These are phyloP conservation scores for Climacteris rufus DNA, from an alignment of 2,113 vertebrate species.

Conservation along the genomic window DNA sequence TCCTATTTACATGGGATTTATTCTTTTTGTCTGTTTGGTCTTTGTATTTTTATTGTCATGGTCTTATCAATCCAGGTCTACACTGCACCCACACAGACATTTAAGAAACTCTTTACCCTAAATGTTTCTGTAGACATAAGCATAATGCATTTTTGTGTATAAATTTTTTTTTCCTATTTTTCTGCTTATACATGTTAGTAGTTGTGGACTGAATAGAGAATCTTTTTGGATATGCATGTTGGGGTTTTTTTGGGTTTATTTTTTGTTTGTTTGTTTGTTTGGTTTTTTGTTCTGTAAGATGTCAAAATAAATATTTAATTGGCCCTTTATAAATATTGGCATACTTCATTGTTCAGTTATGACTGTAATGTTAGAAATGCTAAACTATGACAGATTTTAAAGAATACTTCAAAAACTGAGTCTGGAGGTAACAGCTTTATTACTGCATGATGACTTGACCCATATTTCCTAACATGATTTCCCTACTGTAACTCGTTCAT, in stretches of 20 bases:
- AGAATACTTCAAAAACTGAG: conserved; percentile 29
- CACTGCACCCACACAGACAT: background rate
- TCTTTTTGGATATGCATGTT: background rate
- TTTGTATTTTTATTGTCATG: background rate
- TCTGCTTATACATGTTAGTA: background rate
- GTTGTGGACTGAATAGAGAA: background rate
- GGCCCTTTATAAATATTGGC: background rate
- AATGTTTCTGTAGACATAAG: background rate
- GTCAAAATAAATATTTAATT: background rate
- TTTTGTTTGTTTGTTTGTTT: background rate
- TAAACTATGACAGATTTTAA: conserved; percentile 9
- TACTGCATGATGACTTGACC: conserved; percentile 71
- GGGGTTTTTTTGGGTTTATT: accelerated
- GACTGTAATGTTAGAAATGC: background rate
- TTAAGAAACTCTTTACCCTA: background rate
- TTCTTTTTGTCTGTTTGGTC: background rate
- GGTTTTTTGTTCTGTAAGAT: background rate
- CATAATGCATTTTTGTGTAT: background rate
- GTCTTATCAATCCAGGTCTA: background rate
- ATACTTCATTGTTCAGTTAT: background rate
- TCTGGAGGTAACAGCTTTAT: conserved; percentile 71
- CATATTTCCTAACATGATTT: conserved; percentile 78
- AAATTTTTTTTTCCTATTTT: background rate
- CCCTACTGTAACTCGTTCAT: conserved; percentile 77
- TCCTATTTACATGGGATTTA: background rate